Percentiles rank a stretch among this genome's conserved stretches.
These are phyloP conservation scores for Epizoanthus illoricatus DNA, from an alignment of 92 coral and sea anemone species.

Conservation along the genomic window DNA sequence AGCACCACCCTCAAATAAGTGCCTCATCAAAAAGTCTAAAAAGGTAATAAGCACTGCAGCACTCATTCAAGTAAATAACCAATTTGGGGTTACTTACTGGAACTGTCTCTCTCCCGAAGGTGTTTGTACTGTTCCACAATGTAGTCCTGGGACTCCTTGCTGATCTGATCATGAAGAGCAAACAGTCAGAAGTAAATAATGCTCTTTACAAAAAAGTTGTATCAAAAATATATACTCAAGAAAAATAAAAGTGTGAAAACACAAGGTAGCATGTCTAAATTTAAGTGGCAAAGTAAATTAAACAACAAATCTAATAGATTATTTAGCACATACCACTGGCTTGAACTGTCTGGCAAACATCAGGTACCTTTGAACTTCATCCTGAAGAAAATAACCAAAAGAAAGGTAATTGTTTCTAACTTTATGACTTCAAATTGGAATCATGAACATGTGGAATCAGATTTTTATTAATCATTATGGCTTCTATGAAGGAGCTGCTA, in stretches of 20 bases:
- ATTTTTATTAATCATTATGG: too few relatives aligned
- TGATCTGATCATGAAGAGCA: conserved; percentile 60
- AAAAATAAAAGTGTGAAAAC: too few relatives aligned
- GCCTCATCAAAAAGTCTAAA: too few relatives aligned
- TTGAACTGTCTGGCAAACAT: conserved; percentile 97
- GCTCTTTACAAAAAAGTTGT: background rate
- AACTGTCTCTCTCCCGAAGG: conserved; percentile 86
- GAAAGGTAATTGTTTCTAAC: background rate
- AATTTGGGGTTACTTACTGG: conserved; percentile 58
- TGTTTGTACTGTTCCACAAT: conserved; percentile 96
- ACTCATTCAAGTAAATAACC: too few relatives aligned
- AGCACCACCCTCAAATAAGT: too few relatives aligned
- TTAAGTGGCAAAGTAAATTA: background rate
- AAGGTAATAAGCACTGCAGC: too few relatives aligned
- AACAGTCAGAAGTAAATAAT: background rate
- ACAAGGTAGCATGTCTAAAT: too few relatives aligned
- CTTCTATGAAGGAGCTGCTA: too few relatives aligned
- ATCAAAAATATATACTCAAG: background rate
- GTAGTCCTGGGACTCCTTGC: conserved; percentile 94
- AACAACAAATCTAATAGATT: background rate
- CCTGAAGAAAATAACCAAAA: conserved; percentile 46
- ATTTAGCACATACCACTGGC: conserved; percentile 71
- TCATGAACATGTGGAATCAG: too few relatives aligned
- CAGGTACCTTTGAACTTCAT: conserved; percentile 91
- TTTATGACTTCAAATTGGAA: too few relatives aligned